Evolutionary conservation across 2,797 vertebrate genomes (phyloP), one percentile per base, ranked within the genome.

Genomic region (Sylvilagus floridanus): DNA sequence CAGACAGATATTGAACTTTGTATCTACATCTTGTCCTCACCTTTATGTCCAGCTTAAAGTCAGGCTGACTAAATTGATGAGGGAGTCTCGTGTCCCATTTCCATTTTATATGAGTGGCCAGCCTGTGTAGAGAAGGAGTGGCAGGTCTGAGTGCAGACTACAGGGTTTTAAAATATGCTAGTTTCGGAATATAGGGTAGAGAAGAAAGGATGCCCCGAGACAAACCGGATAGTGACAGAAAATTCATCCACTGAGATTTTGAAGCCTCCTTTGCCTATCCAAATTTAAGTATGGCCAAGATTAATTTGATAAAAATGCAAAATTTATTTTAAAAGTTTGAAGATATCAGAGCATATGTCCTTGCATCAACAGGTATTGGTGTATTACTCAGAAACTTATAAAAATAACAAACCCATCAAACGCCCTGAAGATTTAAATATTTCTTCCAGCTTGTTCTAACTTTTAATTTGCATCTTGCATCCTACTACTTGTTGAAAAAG

Each of bases 1-100:
- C 84, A 95, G 94, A 93, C 66, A 81, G 81, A 68, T 95, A 96
- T 69, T 76, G 81, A 94, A 88, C 28, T 90, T 84, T 85, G 60
- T 35, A 62, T 93, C 65, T 95, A 22, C 52, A 77, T 91, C 68
- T 83, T 52, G 68, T 50, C 54, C 65, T 97, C 62, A 87, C 63
- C 69, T 91, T 62, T 84, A 73, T 95, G 66, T 79, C n/a, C n/a
- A 35, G 52, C n/a, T 95, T 78, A 95, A 84, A 95, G 88, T 90
- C 32, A 96, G 24, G 54, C 66, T 60, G 79, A 84, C 47, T 50
- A 94, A 69, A 62, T 68, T 79, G 60, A 73, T n/a, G 90, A 42
- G 13, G 50, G 13, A 42, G 10, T n/a, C 52, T 57, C 57, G 32
- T 47, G 63, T 50, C 11, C 14, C 28, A 24, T 62, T 85, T 54